A percentile compares a stretch with the other conserved stretches of the same genome.
Evolutionary conservation across 1,140 invertebrate species (phyloP).

Genomic region (Ditylenchus dipsaci): DNA sequence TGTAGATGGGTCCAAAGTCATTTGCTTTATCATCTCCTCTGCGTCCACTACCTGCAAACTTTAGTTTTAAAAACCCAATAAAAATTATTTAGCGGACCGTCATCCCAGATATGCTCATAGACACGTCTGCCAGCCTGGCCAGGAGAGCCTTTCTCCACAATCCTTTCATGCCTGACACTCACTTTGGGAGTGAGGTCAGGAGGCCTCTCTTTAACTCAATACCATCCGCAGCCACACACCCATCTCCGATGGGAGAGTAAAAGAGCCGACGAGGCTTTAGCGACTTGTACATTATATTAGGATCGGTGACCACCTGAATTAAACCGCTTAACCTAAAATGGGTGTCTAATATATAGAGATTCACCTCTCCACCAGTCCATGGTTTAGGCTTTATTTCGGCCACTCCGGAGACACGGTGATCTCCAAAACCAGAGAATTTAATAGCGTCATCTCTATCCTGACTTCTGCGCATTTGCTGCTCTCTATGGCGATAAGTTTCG

Average conservation of each 20-base stretch:
- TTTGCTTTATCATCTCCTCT: background rate
- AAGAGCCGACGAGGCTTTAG: slow-evolving; percentile 49
- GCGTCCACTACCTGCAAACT: background rate
- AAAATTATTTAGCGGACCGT: background rate
- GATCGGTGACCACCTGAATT: slow-evolving; percentile 44
- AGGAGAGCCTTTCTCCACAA: slow-evolving; percentile 40
- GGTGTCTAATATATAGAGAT: background rate
- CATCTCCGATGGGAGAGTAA: slow-evolving; percentile 57
- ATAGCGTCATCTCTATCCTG: slow-evolving; percentile 34
- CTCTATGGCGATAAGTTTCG: slow-evolving; percentile 31
- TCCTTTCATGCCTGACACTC: slow-evolving; percentile 31
- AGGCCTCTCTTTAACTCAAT: slow-evolving; percentile 55
- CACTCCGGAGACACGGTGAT: slow-evolving; percentile 54
- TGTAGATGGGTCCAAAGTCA: background rate
- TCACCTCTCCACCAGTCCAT: slow-evolving; percentile 54
- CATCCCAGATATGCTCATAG: slow-evolving; percentile 37
- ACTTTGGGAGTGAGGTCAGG: slow-evolving; percentile 47
- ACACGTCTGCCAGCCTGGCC: slow-evolving; percentile 33
- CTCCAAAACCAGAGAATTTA: slow-evolving; percentile 53
- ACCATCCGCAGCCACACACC: slow-evolving; percentile 50
- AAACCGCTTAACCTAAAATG: background rate
- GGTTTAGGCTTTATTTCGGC: slow-evolving; percentile 43
- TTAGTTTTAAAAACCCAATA: background rate
- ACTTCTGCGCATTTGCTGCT: slow-evolving; percentile 14
- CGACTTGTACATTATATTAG: slow-evolving; percentile 38